Conservation (phyloP, 2,797 vertebrate species). For the Lateolabrax maculatus region DNA sequence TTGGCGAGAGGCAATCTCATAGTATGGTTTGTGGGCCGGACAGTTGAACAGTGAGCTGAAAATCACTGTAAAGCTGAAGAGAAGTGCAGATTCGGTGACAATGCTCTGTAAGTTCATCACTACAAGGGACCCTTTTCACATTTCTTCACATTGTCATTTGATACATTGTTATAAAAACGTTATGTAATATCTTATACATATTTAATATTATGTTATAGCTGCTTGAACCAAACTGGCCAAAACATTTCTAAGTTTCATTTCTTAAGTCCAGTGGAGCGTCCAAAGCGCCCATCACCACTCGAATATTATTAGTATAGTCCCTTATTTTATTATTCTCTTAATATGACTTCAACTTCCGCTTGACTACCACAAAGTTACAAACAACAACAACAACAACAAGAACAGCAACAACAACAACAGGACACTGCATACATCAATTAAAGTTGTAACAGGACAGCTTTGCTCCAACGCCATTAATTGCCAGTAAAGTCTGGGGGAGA, state of each 20-base stretch:
- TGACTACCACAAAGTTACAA: slow-evolving; percentile 38
- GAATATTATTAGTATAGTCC: not conserved
- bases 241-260: not conserved
- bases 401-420: slow-evolving; percentile 22
- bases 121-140: not conserved
- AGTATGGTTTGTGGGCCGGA: not conserved
- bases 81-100: not conserved
- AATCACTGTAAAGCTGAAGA: not conserved
- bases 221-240: not conserved
- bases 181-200: too few species aligned
- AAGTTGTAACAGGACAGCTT: slow-evolving; percentile 56
- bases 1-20: too few species aligned
- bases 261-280: not conserved
- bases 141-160: not conserved
- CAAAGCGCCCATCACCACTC: rapidly evolving
- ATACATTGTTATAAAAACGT: not conserved
- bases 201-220: too few species aligned
- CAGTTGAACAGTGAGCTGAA: not conserved
- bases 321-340: not conserved
- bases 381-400: slow-evolving; percentile 33
- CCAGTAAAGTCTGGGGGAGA: slow-evolving; percentile 69
- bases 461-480: slow-evolving; percentile 70
- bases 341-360: slow-evolving; percentile 7
- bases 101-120: not conserved
- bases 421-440: slow-evolving; percentile 52